Evolutionary conservation across 2,797 vertebrate genomes (phyloP).

Genomic region (Craterocephalus amniculus): DNA sequence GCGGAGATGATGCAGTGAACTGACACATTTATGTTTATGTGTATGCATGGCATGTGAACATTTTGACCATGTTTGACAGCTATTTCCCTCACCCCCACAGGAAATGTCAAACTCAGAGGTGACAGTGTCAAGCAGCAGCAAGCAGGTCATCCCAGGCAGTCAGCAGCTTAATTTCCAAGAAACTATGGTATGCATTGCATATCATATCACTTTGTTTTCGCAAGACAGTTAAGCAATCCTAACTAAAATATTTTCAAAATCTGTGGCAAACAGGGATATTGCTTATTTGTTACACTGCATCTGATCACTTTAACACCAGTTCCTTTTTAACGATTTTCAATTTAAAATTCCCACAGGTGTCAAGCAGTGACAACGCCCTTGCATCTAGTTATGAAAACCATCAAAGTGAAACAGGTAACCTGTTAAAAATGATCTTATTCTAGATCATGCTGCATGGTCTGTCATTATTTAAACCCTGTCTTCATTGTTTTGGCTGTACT

Average conservation of each 20-base stretch:
- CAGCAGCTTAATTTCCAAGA: conserved; percentile 79
- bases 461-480: conserved; percentile 8
- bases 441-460: neutral
- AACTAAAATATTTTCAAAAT: conserved; percentile 32
- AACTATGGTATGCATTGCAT: conserved; percentile 81
- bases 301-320: conserved; percentile 2
- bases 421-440: neutral
- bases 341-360: conserved; percentile 61
- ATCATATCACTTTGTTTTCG: conserved; percentile 32
- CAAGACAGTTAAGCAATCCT: conserved; percentile 39
- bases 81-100: conserved; percentile 71
- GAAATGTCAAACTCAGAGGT: conserved; percentile 82
- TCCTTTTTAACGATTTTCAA: conserved; percentile 10
- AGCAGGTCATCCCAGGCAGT: conserved; percentile 77
- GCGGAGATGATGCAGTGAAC: neutral
- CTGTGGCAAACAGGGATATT: neutral
- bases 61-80: conserved; percentile 49
- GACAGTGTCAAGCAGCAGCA: conserved; percentile 74
- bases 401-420: conserved; percentile 76
- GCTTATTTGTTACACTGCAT: neutral
- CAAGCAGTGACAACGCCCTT: conserved; percentile 63
- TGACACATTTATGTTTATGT: conserved; percentile 16
- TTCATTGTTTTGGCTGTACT: conserved; percentile 33
- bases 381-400: conserved; percentile 78
- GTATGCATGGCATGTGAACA: conserved; percentile 22